phyloP scores from a whole-genome alignment of 2,113 vertebrate species.

The Sprattus sprattus region DNA sequence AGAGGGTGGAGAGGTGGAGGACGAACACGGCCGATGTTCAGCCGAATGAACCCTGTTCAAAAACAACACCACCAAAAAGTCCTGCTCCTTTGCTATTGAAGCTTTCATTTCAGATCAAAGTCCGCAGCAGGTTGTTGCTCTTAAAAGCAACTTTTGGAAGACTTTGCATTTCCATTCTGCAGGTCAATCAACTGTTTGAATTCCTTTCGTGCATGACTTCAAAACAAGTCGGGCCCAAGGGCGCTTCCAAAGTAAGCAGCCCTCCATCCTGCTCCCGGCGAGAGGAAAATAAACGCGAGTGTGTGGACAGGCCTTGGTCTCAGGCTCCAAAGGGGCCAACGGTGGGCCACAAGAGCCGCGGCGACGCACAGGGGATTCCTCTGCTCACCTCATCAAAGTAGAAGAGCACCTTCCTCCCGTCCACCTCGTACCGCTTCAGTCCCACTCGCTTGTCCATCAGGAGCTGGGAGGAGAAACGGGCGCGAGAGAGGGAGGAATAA shows the following conservation, averaged over 20 bases:
- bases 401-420: slow-evolving; percentile 84
- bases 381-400: slow-evolving; percentile 89
- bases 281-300: neutral
- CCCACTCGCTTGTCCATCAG: slow-evolving; percentile 84
- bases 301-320: neutral
- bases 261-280: neutral
- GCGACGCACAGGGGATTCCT: neutral
- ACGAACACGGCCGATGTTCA: neutral
- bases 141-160: neutral
- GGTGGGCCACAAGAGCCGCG: neutral
- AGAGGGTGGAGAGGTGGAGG: neutral
- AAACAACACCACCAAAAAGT: neutral
- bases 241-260: neutral
- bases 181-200: neutral
- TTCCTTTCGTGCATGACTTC: neutral
- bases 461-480: slow-evolving; percentile 65
- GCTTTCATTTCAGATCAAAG: slow-evolving; percentile 15
- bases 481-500: no score
- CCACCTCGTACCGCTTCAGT: slow-evolving; percentile 87
- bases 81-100: neutral
- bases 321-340: neutral
- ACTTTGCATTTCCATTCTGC: neutral
- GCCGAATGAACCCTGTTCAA: neutral
- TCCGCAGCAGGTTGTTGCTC: neutral
- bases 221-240: neutral